Evolutionary conservation across 2,888 invertebrate genomes (phyloP).

Genomic region (Scaeva pyrastri): DNA sequence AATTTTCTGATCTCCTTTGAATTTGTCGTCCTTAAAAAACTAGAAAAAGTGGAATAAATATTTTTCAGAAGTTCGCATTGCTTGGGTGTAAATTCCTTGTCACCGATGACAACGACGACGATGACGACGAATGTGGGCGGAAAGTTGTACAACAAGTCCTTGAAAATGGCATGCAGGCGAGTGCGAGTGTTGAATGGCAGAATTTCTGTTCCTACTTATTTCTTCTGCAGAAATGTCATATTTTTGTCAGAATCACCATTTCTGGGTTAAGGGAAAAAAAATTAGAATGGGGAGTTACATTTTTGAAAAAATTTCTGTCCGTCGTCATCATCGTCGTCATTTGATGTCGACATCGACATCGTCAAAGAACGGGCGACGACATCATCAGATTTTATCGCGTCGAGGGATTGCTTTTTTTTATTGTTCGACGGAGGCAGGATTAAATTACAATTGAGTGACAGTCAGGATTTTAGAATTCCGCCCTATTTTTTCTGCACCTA

Average conservation of each 20-base stretch:
- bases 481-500: neutral
- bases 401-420: neutral
- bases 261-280: neutral
- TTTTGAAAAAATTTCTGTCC: slow-evolving; percentile 20
- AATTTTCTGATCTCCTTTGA: too few species aligned
- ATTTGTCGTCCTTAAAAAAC: neutral
- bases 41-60: slow-evolving; percentile 22
- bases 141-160: slow-evolving; percentile 1
- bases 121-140: neutral
- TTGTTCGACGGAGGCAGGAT: slow-evolving; percentile 10
- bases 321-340: neutral
- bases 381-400: slow-evolving; percentile 24
- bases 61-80: slow-evolving; percentile 20
- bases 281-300: slow-evolving; percentile 25
- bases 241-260: slow-evolving; percentile 10
- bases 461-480: neutral
- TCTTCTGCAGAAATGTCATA: slow-evolving; percentile 9
- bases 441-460: slow-evolving; percentile 45
- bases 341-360: too few species aligned
- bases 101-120: slow-evolving; percentile 1
- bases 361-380: too few species aligned
- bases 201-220: neutral
- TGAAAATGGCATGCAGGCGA: slow-evolving; percentile 9
- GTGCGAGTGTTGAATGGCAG: slow-evolving; percentile 15
- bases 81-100: slow-evolving; percentile 27